These are phyloP conservation scores for Drosophila aff. DNA, from an alignment of 1,140 invertebrate species.

Conservation along the genomic window DNA sequence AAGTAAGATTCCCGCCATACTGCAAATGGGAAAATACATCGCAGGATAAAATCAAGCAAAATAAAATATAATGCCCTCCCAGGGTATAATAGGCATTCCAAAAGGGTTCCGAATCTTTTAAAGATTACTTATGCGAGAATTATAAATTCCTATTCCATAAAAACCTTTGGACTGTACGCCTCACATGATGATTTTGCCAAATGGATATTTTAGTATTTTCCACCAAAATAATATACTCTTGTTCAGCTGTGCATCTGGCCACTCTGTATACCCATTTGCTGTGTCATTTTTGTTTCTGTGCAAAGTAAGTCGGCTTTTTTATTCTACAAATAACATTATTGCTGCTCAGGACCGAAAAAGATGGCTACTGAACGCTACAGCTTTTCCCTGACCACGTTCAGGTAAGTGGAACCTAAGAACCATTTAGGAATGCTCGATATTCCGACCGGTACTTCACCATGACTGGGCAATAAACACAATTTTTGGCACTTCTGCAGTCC, in stretches of 20 bases:
- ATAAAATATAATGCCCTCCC: neutral
- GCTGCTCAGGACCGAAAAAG: constrained; percentile 34
- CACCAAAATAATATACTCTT: neutral
- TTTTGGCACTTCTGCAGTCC: constrained; percentile 89
- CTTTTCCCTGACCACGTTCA: constrained; percentile 99
- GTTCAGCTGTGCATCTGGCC: neutral
- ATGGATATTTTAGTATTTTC: neutral
- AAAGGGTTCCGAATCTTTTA: neutral
- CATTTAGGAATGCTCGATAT: neutral
- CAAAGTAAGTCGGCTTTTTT: constrained; percentile 56
- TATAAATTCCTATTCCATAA: neutral
- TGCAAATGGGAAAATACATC: neutral
- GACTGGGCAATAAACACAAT: constrained; percentile 67
- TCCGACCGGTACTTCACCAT: constrained; percentile 42
- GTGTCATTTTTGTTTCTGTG: constrained; percentile 72
- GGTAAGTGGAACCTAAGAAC: constrained; percentile 87
- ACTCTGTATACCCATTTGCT: constrained; percentile 52
- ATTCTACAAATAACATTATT: constrained; percentile 58
- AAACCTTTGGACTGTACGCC: neutral
- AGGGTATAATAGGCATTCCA: too few species aligned
- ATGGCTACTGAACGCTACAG: constrained; percentile 99
- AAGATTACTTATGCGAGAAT: too few species aligned
- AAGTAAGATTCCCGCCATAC: neutral
- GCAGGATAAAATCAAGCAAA: neutral
- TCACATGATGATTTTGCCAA: neutral